Conservation (phyloP, 2,888 invertebrate genomes). For the Diarsia rubi region DNA sequence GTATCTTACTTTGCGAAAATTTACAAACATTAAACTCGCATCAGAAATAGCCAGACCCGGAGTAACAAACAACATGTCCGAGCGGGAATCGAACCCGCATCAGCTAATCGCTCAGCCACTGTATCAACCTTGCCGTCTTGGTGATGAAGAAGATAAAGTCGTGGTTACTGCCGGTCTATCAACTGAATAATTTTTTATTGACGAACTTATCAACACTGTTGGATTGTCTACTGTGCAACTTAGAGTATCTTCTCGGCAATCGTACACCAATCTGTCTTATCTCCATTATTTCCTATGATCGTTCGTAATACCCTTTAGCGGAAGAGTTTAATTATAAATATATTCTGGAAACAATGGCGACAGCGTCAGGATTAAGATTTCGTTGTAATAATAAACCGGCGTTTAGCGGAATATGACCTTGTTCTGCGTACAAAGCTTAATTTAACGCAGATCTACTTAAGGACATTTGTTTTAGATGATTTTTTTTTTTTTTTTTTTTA, state of each 20-base stretch:
- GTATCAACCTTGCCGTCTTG: too few relatives aligned
- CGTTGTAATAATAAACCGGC: conserved; percentile 54
- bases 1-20: too few relatives aligned
- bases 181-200: too few relatives aligned
- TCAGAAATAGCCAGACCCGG: too few relatives aligned
- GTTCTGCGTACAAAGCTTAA: conserved; percentile 46
- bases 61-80: too few relatives aligned
- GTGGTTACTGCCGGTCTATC: too few relatives aligned
- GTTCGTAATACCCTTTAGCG: conserved; percentile 28
- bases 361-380: conserved; percentile 51
- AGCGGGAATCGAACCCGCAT: too few relatives aligned
- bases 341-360: conserved; percentile 61
- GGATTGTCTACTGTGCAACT: background rate
- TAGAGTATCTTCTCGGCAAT: background rate
- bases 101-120: too few relatives aligned
- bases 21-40: too few relatives aligned
- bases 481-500: too few relatives aligned
- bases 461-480: conserved; percentile 9
- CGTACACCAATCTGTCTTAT: background rate
- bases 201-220: background rate
- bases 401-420: conserved; percentile 51
- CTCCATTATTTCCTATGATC: conserved; percentile 34
- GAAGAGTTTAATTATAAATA: conserved; percentile 57
- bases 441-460: conserved; percentile 27
- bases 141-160: too few relatives aligned